Percentiles rank a stretch among this genome's conserved stretches.
These are phyloP conservation scores for Hemicentrotus pulcherrimus DNA, from an alignment of 35 echinoderm and acorn worm genomes.

Conservation along the genomic window DNA sequence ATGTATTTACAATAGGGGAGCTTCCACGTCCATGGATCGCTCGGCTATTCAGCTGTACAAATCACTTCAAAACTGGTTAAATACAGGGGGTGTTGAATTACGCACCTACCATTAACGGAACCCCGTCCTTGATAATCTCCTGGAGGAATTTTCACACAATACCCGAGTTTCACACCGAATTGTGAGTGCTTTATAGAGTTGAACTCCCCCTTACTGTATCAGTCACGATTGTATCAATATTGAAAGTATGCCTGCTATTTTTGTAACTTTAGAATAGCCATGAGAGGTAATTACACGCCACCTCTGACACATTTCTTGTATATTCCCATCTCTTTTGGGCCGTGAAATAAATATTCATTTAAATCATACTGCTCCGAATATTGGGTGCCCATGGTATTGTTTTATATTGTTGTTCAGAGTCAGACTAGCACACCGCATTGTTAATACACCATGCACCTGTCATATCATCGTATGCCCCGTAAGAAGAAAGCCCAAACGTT, in stretches of 20 bases:
- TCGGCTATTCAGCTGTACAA: not conserved
- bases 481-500: too few relatives aligned
- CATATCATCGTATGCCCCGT: too few relatives aligned
- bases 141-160: slow-evolving; percentile 7
- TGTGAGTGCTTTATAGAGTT: not conserved
- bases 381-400: too few relatives aligned
- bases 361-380: not conserved
- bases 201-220: slow-evolving; percentile 8
- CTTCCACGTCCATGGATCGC: not conserved
- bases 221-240: slow-evolving; percentile 7
- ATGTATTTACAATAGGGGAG: not conserved
- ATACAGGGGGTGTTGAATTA: not conserved
- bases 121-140: slow-evolving; percentile 15
- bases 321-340: not conserved
- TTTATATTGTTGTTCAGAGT: too few relatives aligned
- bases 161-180: not conserved
- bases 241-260: slow-evolving; percentile 12
- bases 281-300: not conserved
- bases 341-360: not conserved
- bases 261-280: slow-evolving; percentile 12
- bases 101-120: slow-evolving; percentile 8
- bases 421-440: too few relatives aligned
- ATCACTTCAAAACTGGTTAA: slow-evolving; percentile 4
- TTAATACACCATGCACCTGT: too few relatives aligned
- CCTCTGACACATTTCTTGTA: slow-evolving; percentile 5